These are phyloP conservation scores for Lamproptera curius DNA, from an alignment of 2,888 invertebrate genomes.

Conservation along the genomic window DNA sequence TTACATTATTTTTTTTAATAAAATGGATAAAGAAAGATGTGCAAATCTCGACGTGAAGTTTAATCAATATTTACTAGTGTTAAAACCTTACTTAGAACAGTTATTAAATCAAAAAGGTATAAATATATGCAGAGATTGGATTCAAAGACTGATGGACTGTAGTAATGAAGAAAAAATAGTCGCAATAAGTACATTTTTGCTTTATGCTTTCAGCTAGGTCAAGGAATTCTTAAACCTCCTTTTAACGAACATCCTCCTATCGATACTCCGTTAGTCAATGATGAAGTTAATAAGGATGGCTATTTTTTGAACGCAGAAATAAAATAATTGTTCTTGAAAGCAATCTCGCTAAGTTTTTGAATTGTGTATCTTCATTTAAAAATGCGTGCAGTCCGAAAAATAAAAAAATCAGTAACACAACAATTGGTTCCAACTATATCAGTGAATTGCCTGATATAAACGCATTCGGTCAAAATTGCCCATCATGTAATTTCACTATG, in stretches of 20 bases:
- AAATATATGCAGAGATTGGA: conserved; percentile 58
- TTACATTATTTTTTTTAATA: conserved; percentile 1
- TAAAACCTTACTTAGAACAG: conserved; percentile 53
- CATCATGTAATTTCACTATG: conserved; percentile 7
- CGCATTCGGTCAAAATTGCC: not conserved
- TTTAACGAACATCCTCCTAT: conserved; percentile 46
- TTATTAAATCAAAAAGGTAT: conserved; percentile 48
- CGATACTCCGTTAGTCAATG: conserved; percentile 39
- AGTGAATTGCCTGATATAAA: conserved; percentile 6
- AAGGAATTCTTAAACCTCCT: conserved; percentile 51
- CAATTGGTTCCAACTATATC: conserved; percentile 15
- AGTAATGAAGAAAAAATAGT: conserved; percentile 43
- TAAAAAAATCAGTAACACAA: conserved; percentile 20
- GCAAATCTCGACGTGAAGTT: conserved; percentile 53
- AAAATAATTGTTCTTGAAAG: conserved; percentile 36
- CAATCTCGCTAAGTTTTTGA: conserved; percentile 38
- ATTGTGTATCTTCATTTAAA: conserved; percentile 33
- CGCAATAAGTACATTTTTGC: conserved; percentile 61
- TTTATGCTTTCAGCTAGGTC: conserved; percentile 60
- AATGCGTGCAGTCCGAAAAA: conserved; percentile 31
- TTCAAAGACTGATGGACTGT: conserved; percentile 51
- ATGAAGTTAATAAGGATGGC: conserved; percentile 41
- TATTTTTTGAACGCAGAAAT: conserved; percentile 50
- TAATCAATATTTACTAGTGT: conserved; percentile 58
- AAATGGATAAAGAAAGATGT: conserved; percentile 47